Evolutionary conservation across 2,888 invertebrate genomes (phyloP).

Genomic region (Thalpophila matura): DNA sequence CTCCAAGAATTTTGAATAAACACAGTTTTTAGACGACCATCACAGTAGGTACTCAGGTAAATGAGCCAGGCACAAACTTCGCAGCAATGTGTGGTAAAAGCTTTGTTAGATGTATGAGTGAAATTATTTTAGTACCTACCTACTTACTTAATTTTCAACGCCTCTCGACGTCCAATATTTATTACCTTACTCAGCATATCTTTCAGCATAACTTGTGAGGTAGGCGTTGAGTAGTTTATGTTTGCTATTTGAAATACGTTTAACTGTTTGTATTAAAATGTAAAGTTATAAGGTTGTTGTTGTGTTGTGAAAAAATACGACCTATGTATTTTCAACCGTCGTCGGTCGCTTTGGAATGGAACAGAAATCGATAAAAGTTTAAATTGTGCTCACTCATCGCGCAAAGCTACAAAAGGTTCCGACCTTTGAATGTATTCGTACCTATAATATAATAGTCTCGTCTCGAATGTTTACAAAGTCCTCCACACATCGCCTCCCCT

Average conservation of each 20-base stretch:
- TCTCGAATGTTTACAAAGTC: slow-evolving; percentile 83
- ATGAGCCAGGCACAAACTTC: slow-evolving; percentile 53
- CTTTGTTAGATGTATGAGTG: slow-evolving; percentile 49
- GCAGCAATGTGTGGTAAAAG: slow-evolving; percentile 47
- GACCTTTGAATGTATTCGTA: slow-evolving; percentile 65
- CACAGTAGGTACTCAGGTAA: slow-evolving; percentile 57
- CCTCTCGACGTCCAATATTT: slow-evolving; percentile 55
- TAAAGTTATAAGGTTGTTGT: slow-evolving; percentile 2
- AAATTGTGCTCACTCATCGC: slow-evolving; percentile 62
- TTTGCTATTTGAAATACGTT: slow-evolving; percentile 47
- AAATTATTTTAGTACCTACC: slow-evolving; percentile 60
- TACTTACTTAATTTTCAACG: slow-evolving; percentile 59
- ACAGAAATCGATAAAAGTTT: slow-evolving; percentile 55
- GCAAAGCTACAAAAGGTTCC: slow-evolving; percentile 61
- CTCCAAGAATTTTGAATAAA: slow-evolving; percentile 74
- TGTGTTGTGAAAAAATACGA: slow-evolving; percentile 15
- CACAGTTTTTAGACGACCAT: slow-evolving; percentile 61
- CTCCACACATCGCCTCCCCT: slow-evolving; percentile 69
- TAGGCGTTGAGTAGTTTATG: slow-evolving; percentile 62
- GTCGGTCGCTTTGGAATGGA: too few relatives aligned
- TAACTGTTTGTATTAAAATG: slow-evolving; percentile 32
- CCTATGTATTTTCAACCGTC: slow-evolving; percentile 18
- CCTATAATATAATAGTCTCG: slow-evolving; percentile 69
- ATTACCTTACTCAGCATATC: slow-evolving; percentile 57
- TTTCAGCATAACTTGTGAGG: slow-evolving; percentile 57